Evolutionary conservation across 2,888 invertebrate species (phyloP), one percentile per base, ranked within the genome.

Genomic region (Eledone cirrhosa): DNA sequence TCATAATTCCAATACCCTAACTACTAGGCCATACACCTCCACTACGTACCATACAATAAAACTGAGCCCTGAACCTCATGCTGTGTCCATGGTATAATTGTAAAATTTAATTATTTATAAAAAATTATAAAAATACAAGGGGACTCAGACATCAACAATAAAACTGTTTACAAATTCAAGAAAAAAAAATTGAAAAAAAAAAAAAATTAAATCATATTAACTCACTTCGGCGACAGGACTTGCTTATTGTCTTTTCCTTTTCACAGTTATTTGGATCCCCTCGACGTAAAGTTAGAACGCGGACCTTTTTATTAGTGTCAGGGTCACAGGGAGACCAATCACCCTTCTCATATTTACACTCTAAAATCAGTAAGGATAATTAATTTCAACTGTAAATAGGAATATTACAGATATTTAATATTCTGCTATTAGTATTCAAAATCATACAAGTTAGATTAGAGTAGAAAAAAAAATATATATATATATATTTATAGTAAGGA

Each of bases 311-410:
- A 81, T 87, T 86, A 19, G 84, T 85, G 11, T 84, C 83, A 2
- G 82, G 81, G 80, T 87, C 83, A 82, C 88, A 88, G 22, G 84
- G 82, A 31, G 83, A 80, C 88, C 87, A 88, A 4, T 82, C 84
- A 47, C 84, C 84, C 33, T 83, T 81, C 48, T 80, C 82, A 80
- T 88, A 88, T 69, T 82, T 81, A 79, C 88, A 88, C 47, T 80
- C 87, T 85, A 78, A 31, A 72, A 67, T 31, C 24, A 72, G 31
- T 29, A 77, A 24, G 48, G n/a, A 77, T 33, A 13, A 77, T 27
- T 24, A 77, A 27, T 27, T 47, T n/a, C 33, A 29, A 72, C 31
- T 27, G 24, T 69, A 8, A 27, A 33, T 33, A 72, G 22, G 22
- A 72, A 22, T n/a, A 29, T 29, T 29, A 27, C 72, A 72, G n/a